phyloP scores from a whole-genome alignment of 2,113 vertebrate genomes.

The Perca schrenkii region DNA sequence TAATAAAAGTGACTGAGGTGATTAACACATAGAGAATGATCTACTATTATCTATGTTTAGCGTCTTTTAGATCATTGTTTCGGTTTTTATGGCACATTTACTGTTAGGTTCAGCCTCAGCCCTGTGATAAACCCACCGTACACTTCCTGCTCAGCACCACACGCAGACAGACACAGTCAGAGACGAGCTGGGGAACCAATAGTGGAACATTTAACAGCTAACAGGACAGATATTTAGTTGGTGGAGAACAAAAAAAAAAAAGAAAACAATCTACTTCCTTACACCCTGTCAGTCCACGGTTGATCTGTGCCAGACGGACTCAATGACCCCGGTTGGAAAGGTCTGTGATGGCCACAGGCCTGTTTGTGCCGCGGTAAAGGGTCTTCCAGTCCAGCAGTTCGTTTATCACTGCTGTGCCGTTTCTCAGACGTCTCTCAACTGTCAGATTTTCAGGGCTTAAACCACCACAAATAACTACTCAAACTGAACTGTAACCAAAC shows the following conservation, averaged over 20 bases:
- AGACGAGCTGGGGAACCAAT: not conserved
- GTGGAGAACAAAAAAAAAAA: not conserved
- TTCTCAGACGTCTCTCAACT: conserved; percentile 28
- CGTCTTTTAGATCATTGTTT: not conserved
- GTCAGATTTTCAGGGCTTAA: conserved; percentile 34
- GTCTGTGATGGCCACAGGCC: not conserved
- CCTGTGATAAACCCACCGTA: no score
- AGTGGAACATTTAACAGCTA: not conserved
- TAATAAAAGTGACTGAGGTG: not conserved
- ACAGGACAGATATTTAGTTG: not conserved
- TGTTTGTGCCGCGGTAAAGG: not conserved
- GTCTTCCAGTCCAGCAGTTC: conserved; percentile 13
- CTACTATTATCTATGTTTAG: not conserved
- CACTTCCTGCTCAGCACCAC: not conserved
- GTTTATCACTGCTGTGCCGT: not conserved
- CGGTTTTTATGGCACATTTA: not conserved
- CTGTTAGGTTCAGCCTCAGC: not conserved
- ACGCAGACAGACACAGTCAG: not conserved
- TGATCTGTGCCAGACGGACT: conserved; percentile 2
- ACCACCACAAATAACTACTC: conserved; percentile 42
- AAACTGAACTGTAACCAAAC: conserved; percentile 11
- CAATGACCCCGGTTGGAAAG: not conserved
- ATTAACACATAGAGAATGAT: not conserved
- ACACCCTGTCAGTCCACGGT: not conserved
- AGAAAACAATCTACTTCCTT: not conserved